Percentiles rank a stretch among this genome's conserved stretches.
Conservation (phyloP, 1,140 invertebrate species). For the Trichoplusia ni region DNA sequence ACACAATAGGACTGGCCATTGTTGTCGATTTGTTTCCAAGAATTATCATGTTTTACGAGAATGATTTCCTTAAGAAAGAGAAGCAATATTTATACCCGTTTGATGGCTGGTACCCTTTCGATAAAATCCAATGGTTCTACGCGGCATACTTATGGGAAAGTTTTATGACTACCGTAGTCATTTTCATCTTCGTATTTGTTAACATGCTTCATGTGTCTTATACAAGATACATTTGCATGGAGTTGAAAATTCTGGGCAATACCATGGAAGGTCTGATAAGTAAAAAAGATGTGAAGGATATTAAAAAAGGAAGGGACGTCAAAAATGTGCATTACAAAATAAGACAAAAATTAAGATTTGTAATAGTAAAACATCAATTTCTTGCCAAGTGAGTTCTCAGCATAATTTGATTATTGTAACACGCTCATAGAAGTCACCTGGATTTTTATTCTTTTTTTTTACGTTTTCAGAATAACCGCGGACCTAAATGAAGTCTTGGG, state of each 20-base stretch:
- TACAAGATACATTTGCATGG: conserved; percentile 63
- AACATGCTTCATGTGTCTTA: conserved; percentile 58
- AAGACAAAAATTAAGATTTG: conserved; percentile 52
- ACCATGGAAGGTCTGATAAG: conserved; percentile 54
- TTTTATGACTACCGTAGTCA: conserved; percentile 61
- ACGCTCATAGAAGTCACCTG: too few species aligned
- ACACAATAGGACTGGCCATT: conserved; percentile 47
- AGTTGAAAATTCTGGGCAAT: conserved; percentile 58
- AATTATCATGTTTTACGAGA: conserved; percentile 60
- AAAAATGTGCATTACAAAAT: conserved; percentile 44
- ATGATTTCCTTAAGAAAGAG: conserved; percentile 43
- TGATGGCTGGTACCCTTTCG: conserved; percentile 72
- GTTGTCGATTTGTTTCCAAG: conserved; percentile 63
- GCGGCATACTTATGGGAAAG: conserved; percentile 64
- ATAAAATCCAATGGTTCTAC: conserved; percentile 64
- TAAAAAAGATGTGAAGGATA: conserved; percentile 42
- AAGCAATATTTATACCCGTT: conserved; percentile 59
- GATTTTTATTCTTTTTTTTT: too few species aligned
- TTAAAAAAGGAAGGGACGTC: conserved; percentile 40
- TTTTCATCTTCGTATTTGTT: conserved; percentile 49
- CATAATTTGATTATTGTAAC: too few species aligned
- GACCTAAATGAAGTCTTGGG: conserved; percentile 58
- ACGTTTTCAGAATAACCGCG: conserved; percentile 55
- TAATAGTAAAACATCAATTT: conserved; percentile 57
- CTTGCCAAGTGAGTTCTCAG: conserved; percentile 59